Base-by-base conservation (phyloP, 1,140 invertebrate genomes). In the Argopecten irradians region DNA sequence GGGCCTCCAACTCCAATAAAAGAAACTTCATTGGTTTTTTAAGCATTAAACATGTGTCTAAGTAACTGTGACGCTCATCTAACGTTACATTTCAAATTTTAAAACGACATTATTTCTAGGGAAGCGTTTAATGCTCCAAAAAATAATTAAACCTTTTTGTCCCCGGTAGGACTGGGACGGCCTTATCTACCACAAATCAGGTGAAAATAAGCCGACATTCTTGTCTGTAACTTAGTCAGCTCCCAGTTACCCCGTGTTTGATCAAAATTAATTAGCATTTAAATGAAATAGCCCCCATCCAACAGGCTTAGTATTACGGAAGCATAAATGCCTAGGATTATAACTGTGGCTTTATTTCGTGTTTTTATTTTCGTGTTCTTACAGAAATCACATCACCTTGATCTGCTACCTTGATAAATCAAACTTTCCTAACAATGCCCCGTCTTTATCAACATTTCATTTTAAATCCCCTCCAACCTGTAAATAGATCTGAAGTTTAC, bases 191-290 rank as follows among this genome's bases (percentile, higher is more conserved):
- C 5, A n/a, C 55, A 71, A n/a, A n/a, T 71, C n/a, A 28, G 8
- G 1, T 71, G 55, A 71, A n/a, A n/a, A 71, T 71, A 71, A 71
- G 55, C 1, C 55, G 8, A 71, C 55, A 71, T 71, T 71, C 55
- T 71, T 71, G 5, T 71, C 22, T n/a, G 0, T 2, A 71, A 28
- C 55, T 71, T n/a, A n/a, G 22, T n/a, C 55, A 71, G 55, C 55
- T 71, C 55, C 55, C 14, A 71, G 55, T 28, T 71, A 71, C 55
- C 55, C 28, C 22, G 22, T 71, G 55, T 71, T 71, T 71, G 55
- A 71, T 71, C 55, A 71, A 71, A 71, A 71, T 71, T 71, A 71
- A 71, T 71, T 71, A 71, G 55, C 55, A 71, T 71, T 71, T 71
- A 71, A 71, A 71, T 71, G 55, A 71, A 71, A 71, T 28, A 71